Percentiles rank a stretch among this genome's conserved stretches.
phyloP scores from a whole-genome alignment of 2,888 invertebrate species.

The Calameuta idolon region DNA sequence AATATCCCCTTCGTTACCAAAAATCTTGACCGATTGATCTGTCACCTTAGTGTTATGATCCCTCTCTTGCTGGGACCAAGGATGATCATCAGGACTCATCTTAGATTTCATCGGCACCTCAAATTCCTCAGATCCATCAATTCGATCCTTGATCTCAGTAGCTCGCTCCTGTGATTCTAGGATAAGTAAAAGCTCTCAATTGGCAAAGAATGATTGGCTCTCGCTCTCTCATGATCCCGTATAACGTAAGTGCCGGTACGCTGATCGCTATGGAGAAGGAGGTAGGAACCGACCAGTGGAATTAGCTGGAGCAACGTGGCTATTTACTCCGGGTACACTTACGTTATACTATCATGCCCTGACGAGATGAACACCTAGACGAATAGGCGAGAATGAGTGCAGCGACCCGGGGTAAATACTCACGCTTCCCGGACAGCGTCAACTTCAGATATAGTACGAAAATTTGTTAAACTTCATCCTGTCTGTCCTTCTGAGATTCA shows the following conservation, averaged over 20 bases:
- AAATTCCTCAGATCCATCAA: slow-evolving; percentile 19
- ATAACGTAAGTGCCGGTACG: slow-evolving; percentile 10
- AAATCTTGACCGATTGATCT: slow-evolving; percentile 3
- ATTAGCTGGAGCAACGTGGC: slow-evolving; percentile 19
- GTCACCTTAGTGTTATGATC: slow-evolving; percentile 28
- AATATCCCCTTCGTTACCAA: neutral
- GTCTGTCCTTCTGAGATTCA: neutral
- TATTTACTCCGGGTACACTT: slow-evolving; percentile 37
- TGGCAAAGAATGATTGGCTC: neutral
- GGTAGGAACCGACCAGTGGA: neutral
- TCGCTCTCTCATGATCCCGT: slow-evolving; percentile 3
- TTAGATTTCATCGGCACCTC: neutral
- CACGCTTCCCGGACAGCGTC: slow-evolving; percentile 21
- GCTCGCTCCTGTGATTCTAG: neutral
- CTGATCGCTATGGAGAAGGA: neutral
- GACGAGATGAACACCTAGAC: slow-evolving; percentile 5
- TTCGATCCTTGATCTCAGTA: neutral
- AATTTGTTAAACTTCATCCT: neutral
- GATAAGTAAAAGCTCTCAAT: neutral
- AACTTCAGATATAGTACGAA: neutral
- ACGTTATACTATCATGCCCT: slow-evolving; percentile 17
- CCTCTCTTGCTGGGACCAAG: slow-evolving; percentile 14
- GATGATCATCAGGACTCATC: slow-evolving; percentile 13
- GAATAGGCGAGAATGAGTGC: slow-evolving; percentile 2
- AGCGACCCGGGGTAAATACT: slow-evolving; percentile 37